phyloP scores from a whole-genome alignment of 2,888 invertebrate species.

The Rugalucina vietnamica region DNA sequence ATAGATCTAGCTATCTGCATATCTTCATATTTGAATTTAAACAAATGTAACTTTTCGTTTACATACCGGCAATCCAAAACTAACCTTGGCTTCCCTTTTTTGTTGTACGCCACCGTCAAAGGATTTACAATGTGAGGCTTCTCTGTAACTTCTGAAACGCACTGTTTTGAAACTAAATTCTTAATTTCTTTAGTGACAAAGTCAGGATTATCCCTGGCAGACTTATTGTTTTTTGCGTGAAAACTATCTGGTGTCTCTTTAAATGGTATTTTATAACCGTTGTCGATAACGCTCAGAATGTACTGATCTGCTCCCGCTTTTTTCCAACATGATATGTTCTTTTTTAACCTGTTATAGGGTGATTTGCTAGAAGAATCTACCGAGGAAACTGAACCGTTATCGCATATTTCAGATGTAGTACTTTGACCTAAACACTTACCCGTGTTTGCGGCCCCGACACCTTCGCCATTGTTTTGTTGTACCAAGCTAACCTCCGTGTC shows the following conservation, averaged over 20 bases:
- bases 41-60: not conserved
- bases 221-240: constrained; percentile 12
- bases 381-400: too few relatives aligned
- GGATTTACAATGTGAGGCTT: not conserved
- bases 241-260: too few relatives aligned
- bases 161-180: not conserved
- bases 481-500: too few relatives aligned
- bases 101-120: too few relatives aligned
- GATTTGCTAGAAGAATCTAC: not conserved
- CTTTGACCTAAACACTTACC: too few relatives aligned
- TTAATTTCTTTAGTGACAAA: constrained; percentile 1
- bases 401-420: too few relatives aligned
- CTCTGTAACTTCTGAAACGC: not conserved
- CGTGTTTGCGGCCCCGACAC: too few relatives aligned
- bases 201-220: not conserved
- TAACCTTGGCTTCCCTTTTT: not conserved
- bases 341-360: not conserved
- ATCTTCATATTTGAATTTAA: constrained; percentile 20
- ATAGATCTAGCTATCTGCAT: not conserved
- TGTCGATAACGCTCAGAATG: not conserved
- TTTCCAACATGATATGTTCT: not conserved
- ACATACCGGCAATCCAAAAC: constrained; percentile 10
- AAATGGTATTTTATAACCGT: not conserved
- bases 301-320: not conserved
- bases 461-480: too few relatives aligned